Base-by-base conservation (phyloP, 2,888 invertebrate genomes). In the Argyra leucocephala region DNA sequence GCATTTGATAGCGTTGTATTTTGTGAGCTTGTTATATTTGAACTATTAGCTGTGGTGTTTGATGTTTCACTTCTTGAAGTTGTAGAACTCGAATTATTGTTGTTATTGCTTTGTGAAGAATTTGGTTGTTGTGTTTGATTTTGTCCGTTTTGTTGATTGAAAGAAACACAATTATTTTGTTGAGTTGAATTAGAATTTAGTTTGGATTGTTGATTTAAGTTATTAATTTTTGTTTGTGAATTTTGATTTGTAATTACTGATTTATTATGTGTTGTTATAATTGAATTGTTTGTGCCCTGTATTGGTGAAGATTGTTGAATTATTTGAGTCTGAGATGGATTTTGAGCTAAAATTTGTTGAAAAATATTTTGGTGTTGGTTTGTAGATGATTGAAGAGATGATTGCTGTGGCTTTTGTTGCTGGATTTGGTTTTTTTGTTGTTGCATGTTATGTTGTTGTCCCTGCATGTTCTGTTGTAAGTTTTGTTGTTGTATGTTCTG, bases 351-450 rank as follows among this genome's bases (percentile, higher is more conserved):
- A 48, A 48, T 62, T 62, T 48, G 48, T 59, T 65, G 65, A 59
- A 65, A 48, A 4, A 65, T 62, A 22, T 58, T n/a, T 36, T 57
- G 65, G 18, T 65, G 65, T 62, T 65, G 65, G 9, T 59, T 64
- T 26, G 15, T n/a, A 22, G 23, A 37, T 37, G 57, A 15, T 37
- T 18, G 23, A 7, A 63, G 62, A 48, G 62, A 7, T 15, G 61
- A 21, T 26, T 24, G 24, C 21, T 62, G 58, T 37, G 21, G 24
- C 37, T 15, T 62, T 62, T 60, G 10, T 31, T 26, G 26, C 57
- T 36, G 48, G 9, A 31, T 15, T 1, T 24, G 1, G n/a, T 24
- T 57, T 37, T 66, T 63, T 15, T 31, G 60, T 12, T 48, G 23
- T 31, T 63, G 63, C n/a, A 57, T 12, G 10, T 59, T 5, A 12